Percentiles rank a stretch among this genome's conserved stretches.
Evolutionary conservation across 2,888 invertebrate genomes (phyloP).

Genomic region (Tenthredo notha): DNA sequence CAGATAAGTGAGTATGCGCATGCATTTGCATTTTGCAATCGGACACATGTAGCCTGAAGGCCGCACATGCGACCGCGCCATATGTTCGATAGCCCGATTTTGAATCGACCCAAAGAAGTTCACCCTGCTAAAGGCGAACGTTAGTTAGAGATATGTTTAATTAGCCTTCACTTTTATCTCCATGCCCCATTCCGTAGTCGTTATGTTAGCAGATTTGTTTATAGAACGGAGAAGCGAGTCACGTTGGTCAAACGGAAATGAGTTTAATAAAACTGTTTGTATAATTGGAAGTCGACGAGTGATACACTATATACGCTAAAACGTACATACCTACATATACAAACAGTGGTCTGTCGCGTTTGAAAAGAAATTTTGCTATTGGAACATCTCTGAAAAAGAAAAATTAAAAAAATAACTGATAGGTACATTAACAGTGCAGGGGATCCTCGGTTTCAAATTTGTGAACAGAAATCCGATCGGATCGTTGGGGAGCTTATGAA

Average conservation of each 20-base stretch:
- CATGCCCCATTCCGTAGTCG: constrained; percentile 3
- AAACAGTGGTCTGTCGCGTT: neutral
- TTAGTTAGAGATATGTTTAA: constrained; percentile 30
- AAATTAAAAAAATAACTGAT: neutral
- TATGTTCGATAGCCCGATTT: constrained; percentile 32
- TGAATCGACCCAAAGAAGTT: constrained; percentile 22
- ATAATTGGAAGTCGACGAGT: constrained; percentile 33
- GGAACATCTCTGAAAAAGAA: neutral
- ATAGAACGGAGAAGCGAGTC: neutral
- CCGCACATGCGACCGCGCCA: constrained; percentile 33
- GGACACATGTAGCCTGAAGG: constrained; percentile 38
- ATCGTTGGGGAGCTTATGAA: constrained; percentile 19
- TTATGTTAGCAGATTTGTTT: constrained; percentile 7
- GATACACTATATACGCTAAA: neutral
- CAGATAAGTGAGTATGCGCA: constrained; percentile 26
- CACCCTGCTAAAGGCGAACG: constrained; percentile 6
- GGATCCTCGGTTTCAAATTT: neutral
- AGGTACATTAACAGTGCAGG: neutral
- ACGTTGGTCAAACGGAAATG: constrained; percentile 46
- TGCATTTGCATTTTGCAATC: constrained; percentile 45
- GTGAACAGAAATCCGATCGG: constrained; percentile 16
- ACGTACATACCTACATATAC: constrained; percentile 1
- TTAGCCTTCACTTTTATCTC: constrained; percentile 34
- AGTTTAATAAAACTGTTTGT: constrained; percentile 37
- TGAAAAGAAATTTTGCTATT: neutral